Percentiles rank a stretch among this genome's conserved stretches.
These are phyloP conservation scores for Neoascia interrupta DNA, from an alignment of 2,888 invertebrate species.

Conservation along the genomic window DNA sequence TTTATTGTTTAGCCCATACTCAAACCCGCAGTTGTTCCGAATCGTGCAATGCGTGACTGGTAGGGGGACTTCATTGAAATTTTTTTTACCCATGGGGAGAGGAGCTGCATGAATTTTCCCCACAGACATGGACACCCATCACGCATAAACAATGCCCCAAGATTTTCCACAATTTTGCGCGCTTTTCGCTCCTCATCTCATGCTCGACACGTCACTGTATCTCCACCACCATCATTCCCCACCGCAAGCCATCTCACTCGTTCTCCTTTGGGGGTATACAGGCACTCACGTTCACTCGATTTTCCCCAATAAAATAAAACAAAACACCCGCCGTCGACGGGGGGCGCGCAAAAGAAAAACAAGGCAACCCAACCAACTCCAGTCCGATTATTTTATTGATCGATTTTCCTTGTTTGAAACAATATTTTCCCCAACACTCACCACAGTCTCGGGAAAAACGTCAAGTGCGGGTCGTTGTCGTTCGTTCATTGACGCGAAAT, in stretches of 20 bases:
- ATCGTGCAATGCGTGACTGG: neutral
- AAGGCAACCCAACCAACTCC: conserved; percentile 49
- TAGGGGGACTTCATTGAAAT: neutral
- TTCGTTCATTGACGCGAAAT: conserved; percentile 67
- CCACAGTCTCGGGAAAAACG: conserved; percentile 60
- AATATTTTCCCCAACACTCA: conserved; percentile 60
- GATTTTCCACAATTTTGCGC: conserved; percentile 55
- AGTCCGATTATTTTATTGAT: conserved; percentile 66
- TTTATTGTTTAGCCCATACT: no score
- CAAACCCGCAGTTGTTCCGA: no score
- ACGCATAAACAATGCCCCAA: conserved; percentile 60
- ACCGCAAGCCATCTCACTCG: conserved; percentile 55
- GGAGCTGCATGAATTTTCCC: neutral
- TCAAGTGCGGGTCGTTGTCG: conserved; percentile 69
- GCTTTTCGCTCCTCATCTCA: conserved; percentile 40
- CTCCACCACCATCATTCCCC: conserved; percentile 23
- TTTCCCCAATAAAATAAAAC: conserved; percentile 36
- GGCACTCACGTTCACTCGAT: conserved; percentile 5
- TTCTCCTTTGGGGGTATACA: conserved; percentile 1
- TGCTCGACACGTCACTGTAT: neutral
- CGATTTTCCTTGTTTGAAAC: conserved; percentile 60
- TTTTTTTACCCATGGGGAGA: no score
- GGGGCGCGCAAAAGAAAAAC: conserved; percentile 31
- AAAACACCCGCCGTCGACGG: conserved; percentile 2
- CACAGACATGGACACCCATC: no score